Percentiles rank a stretch among this genome's conserved stretches.
phyloP scores from a whole-genome alignment of 2,797 vertebrate genomes.

The Hozukius guyotensis region DNA sequence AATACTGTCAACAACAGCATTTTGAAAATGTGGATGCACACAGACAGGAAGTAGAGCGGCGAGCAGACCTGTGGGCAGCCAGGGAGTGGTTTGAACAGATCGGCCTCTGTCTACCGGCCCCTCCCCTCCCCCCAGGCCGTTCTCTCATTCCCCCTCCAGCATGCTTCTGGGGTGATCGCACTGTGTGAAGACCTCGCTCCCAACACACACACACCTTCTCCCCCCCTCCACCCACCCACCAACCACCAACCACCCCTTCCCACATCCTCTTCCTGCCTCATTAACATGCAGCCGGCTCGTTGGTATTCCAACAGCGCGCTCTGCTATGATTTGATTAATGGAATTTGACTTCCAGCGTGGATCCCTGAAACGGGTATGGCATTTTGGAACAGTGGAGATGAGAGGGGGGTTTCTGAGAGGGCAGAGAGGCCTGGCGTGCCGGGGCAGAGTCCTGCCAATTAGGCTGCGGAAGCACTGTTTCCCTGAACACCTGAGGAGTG shows the following conservation, averaged over 20 bases:
- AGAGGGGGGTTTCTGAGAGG: not conserved
- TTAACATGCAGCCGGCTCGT: conserved; percentile 66
- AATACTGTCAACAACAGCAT: not conserved
- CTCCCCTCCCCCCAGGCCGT: conserved; percentile 20
- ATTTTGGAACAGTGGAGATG: conserved; percentile 38
- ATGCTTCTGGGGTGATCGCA: conserved; percentile 36
- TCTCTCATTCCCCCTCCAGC: conserved; percentile 37
- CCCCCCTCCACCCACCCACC: not conserved
- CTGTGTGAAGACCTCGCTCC: conserved; percentile 19
- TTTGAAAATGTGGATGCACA: conserved; percentile 3
- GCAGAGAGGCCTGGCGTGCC: conserved; percentile 44
- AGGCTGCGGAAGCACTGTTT: conserved; percentile 22
- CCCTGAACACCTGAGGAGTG: conserved; percentile 61
- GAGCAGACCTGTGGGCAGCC: conserved; percentile 36
- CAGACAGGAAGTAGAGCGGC: conserved; percentile 7
- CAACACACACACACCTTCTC: conserved; percentile 21
- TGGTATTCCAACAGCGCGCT: conserved; percentile 57
- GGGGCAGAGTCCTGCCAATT: conserved; percentile 52
- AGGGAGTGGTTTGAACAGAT: conserved; percentile 40
- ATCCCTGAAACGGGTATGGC: conserved; percentile 46
- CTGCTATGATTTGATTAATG: conserved; percentile 74
- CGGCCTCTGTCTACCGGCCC: conserved; percentile 41
- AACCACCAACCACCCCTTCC: conserved; percentile 1
- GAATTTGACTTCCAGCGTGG: conserved; percentile 68
- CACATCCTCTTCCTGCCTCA: conserved; percentile 66